Percentiles rank a stretch among this genome's conserved stretches.
These are phyloP conservation scores for Drosophila imparisetae DNA, from an alignment of 2,888 invertebrate species.

Conservation along the genomic window DNA sequence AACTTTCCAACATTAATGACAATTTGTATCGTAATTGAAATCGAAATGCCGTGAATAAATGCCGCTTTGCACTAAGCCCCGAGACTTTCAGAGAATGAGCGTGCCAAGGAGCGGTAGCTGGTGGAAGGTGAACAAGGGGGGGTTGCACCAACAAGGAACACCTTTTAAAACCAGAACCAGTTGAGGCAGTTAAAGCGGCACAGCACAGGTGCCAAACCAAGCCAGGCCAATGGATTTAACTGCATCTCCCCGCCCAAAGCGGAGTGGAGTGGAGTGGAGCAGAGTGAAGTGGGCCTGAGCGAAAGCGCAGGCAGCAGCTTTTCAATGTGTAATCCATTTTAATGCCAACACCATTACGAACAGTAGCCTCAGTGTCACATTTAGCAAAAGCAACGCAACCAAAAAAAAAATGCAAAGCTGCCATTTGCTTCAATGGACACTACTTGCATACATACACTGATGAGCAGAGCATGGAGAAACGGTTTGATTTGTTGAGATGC, in stretches of 20 bases:
- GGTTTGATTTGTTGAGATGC: constrained; percentile 3
- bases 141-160: constrained; percentile 68
- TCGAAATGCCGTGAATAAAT: constrained; percentile 80
- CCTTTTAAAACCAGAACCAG: constrained; percentile 67
- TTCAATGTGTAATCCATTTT: constrained; percentile 78
- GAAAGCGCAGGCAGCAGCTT: constrained; percentile 74
- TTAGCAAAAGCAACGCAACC: constrained; percentile 65
- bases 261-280: constrained; percentile 6
- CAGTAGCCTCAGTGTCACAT: constrained; percentile 81
- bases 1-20: constrained; percentile 80
- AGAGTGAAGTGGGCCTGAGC: constrained; percentile 52
- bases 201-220: constrained; percentile 57
- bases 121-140: not conserved
- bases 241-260: not conserved
- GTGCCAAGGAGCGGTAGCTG: constrained; percentile 15
- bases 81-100: constrained; percentile 15
- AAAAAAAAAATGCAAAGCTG: constrained; percentile 41
- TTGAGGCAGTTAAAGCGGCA: constrained; percentile 52
- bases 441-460: constrained; percentile 6
- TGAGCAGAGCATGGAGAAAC: constrained; percentile 5
- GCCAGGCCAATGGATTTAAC: constrained; percentile 6
- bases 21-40: constrained; percentile 81
- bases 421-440: constrained; percentile 59
- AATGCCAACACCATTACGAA: constrained; percentile 80
- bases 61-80: constrained; percentile 76